Evolutionary conservation across 2,113 vertebrate genomes (phyloP), one percentile per base, ranked within the genome.

Genomic region (Physeter macrocephalus): DNA sequence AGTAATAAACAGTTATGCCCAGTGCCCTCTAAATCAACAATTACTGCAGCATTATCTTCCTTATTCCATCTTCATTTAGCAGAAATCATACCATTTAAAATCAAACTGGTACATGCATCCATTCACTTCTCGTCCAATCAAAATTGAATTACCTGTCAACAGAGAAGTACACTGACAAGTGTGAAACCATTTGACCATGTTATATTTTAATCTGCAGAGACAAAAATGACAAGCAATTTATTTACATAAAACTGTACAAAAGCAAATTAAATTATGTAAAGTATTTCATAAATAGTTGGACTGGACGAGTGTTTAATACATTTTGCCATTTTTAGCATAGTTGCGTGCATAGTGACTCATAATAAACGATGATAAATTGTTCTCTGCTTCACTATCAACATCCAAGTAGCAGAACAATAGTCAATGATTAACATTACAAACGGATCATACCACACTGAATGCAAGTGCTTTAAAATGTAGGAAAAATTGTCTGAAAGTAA

Each of bases 241-340:
- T 99, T 99, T 99, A 99, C 99, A 99, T 99, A 99, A 99, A 99
- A 99, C 99, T 99, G 99, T 99, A 99, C 99, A 99, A 99, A 99
- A 99, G 99, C 99, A 99, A 99, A 99, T 99, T 99, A 99, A 99
- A 99, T 99, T 99, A 99, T 99, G 99, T 99, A 99, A 99, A 99
- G 99, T 99, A 99, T 99, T 99, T 99, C 99, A 99, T 99, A 99
- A 99, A 99, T 99, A 99, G 99, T 99, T 99, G 99, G 99, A 99
- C 99, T 99, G 99, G 99, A 99, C 99, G 99, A 99, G 99, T 99
- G 95, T 99, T 99, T 99, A 99, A 99, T 99, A 99, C 99, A 99
- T 99, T 99, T 99, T 99, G 99, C 99, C 99, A 99, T 99, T 99
- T 99, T 99, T 99, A 99, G 99, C 99, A 99, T 99, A 99, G 99